These are phyloP conservation scores for Synanthedon tipuliformis DNA, from an alignment of 2,888 invertebrate genomes.

Conservation along the genomic window DNA sequence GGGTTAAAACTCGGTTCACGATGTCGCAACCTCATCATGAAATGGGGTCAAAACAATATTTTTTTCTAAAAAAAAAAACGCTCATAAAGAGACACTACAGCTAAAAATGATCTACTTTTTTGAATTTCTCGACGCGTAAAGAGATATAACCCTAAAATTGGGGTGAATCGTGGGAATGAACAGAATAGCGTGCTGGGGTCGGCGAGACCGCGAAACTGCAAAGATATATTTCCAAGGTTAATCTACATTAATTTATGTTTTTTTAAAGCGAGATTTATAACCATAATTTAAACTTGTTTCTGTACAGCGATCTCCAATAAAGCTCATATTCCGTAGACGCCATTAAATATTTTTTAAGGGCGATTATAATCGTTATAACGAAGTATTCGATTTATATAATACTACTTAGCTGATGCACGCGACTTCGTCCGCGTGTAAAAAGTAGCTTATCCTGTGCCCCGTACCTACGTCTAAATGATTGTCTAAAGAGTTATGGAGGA, in stretches of 20 bases:
- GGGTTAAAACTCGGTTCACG: conserved; percentile 57
- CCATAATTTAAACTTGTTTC: conserved; percentile 3
- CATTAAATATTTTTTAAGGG: too few species aligned
- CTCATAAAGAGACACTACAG: conserved; percentile 43
- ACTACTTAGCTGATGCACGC: too few species aligned
- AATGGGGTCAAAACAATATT: conserved; percentile 53
- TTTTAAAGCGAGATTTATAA: conserved; percentile 10
- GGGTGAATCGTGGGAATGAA: conserved; percentile 59
- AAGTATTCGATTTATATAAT: too few species aligned
- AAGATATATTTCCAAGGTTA: conserved; percentile 32
- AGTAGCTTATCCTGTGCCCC: too few species aligned
- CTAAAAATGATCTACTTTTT: conserved; percentile 52
- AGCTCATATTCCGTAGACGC: too few species aligned
- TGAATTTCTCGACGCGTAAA: conserved; percentile 34
- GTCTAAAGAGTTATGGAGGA: too few species aligned
- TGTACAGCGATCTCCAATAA: too few species aligned
- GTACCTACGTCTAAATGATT: too few species aligned
- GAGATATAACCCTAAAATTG: conserved; percentile 57
- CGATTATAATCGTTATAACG: too few species aligned
- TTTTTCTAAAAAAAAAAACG: conserved; percentile 16
- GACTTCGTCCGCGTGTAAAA: too few species aligned
- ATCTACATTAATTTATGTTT: conserved; percentile 36
- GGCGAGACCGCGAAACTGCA: conserved; percentile 29
- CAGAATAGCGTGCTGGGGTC: conserved; percentile 22
- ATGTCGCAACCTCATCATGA: conserved; percentile 61